Evolutionary conservation across 2,113 vertebrate species (phyloP), one percentile per base, ranked within the genome.

Genomic region (Buteo buteo): DNA sequence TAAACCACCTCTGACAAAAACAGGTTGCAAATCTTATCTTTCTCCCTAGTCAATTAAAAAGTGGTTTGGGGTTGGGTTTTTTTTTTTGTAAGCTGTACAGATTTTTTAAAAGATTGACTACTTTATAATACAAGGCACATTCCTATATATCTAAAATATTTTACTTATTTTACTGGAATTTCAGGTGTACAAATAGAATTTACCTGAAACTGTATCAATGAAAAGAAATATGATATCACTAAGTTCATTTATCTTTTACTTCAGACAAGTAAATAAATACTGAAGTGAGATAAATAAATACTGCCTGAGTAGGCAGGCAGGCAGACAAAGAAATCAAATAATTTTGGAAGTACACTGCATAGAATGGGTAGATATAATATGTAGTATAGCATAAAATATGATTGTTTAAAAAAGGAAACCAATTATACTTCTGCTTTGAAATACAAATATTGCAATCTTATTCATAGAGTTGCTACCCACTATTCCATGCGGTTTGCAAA

Each of bases 1-100:
- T 69, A 95, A 91, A 81, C 57, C 76, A 84, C 78, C 79, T 91
- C 86, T 94, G 90, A 93, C 42, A 90, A 73, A 90, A 91, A 44
- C 7, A 17, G 21, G 16, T 49, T 57, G 25, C 32, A 59, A 94
- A 57, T 32, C 29, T 91, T 90, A 40, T 29, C 72, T 89, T 93
- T 87, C 28, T 80, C 34, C 34, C 13, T 3, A 28, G 61, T 54
- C 36, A 62, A 16, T 88, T 82, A 44, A 55, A 31, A 65, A 62
- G 40, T 49, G 28, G 44, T 6, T 36, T 59, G 58, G 19, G 28
- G 20, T 19, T 9, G 52, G 52, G 4, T 17, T 24, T 61, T 61
- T 24, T 38, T 40, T 40, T 64, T 55, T 34, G 6, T 59, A 40
- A 82, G 12, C 10, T 65, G 14, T 55, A 29, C 4, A 40, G 8